phyloP scores from a whole-genome alignment of 1,140 invertebrate genomes.

The Leptopilina clavipes region DNA sequence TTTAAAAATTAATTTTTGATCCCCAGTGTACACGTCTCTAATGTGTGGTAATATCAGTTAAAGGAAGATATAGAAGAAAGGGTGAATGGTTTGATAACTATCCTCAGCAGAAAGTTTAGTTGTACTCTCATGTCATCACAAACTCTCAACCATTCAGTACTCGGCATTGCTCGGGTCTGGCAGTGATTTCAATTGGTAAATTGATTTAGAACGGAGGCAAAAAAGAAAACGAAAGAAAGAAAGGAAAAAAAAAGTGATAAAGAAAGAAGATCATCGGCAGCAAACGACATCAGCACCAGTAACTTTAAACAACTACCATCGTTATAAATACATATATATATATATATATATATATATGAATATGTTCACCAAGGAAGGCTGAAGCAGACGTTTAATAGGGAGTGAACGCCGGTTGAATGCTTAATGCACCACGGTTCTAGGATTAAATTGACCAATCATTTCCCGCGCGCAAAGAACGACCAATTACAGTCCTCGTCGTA shows the following conservation, averaged over 20 bases:
- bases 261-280: constrained; percentile 38
- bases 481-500: constrained; percentile 71
- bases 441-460: constrained; percentile 76
- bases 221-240: constrained; percentile 39
- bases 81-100: constrained; percentile 67
- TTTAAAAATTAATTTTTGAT: neutral
- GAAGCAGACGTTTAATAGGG: constrained; percentile 67
- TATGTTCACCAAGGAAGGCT: constrained; percentile 34
- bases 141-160: constrained; percentile 63
- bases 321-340: neutral
- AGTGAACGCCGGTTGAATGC: constrained; percentile 73
- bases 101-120: constrained; percentile 35
- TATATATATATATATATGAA: neutral
- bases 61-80: constrained; percentile 33
- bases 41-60: constrained; percentile 1
- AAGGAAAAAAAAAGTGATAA: constrained; percentile 45
- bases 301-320: constrained; percentile 8
- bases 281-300: constrained; percentile 36
- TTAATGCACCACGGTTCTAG: constrained; percentile 72
- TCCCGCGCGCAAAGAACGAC: constrained; percentile 70
- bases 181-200: constrained; percentile 75
- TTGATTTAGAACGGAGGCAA: constrained; percentile 64
- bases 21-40: neutral
- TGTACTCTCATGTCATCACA: constrained; percentile 59
- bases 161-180: constrained; percentile 50